Percentiles rank a stretch among this genome's conserved stretches.
Conservation (phyloP, 2,888 invertebrate genomes). For the Achlya flavicornis region DNA sequence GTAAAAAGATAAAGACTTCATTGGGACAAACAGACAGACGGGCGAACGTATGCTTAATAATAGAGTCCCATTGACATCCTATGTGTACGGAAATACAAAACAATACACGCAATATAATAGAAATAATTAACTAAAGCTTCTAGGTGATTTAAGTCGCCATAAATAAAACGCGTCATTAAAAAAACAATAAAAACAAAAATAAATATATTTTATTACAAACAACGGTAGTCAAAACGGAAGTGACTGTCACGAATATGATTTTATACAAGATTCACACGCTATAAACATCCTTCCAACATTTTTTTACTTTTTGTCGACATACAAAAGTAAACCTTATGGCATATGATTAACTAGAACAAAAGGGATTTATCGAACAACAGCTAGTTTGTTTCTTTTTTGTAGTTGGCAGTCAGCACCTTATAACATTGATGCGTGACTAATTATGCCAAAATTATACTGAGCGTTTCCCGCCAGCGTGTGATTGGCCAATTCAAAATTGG, state of each 20-base stretch:
- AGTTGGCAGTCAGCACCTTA: constrained; percentile 46
- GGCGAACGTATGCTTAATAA: too few relatives aligned
- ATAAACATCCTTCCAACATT: constrained; percentile 4
- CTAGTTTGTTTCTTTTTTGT: constrained; percentile 15
- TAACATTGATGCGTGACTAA: constrained; percentile 76
- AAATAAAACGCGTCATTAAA: constrained; percentile 8
- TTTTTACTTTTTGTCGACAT: background rate
- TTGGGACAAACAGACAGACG: too few relatives aligned
- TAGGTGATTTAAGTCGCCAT: background rate
- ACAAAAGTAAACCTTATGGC: constrained; percentile 14
- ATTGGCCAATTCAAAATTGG: constrained; percentile 73
- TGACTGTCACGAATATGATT: constrained; percentile 9
- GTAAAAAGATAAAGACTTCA: too few relatives aligned
- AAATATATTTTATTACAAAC: constrained; percentile 4
- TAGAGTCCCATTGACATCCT: background rate
- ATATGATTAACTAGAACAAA: constrained; percentile 15
- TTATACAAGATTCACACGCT: constrained; percentile 4
- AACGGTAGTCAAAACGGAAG: constrained; percentile 7
- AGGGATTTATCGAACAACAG: background rate
- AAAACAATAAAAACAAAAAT: background rate
- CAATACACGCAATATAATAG: background rate
- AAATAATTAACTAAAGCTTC: background rate
- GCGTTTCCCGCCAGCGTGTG: constrained; percentile 53
- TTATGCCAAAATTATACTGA: constrained; percentile 80
- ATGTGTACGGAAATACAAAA: too few relatives aligned